Percentiles rank a stretch among this genome's conserved stretches.
Evolutionary conservation across 2,888 invertebrate species (phyloP).

Genomic region (Tenthredo amoena): DNA sequence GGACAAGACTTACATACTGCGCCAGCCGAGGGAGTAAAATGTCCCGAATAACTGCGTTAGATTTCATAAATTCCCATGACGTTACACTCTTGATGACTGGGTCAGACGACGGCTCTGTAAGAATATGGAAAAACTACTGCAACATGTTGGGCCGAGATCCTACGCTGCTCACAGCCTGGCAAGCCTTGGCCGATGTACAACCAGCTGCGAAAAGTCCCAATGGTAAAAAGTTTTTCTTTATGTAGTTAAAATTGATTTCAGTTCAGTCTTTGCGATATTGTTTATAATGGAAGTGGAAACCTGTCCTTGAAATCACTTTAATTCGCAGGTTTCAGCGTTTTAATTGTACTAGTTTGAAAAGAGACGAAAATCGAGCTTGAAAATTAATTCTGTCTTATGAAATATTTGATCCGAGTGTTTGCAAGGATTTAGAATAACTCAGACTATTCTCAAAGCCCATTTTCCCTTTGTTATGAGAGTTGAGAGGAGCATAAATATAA

Average conservation of each 20-base stretch:
- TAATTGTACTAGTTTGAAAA: neutral
- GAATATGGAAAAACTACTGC: conserved; percentile 82
- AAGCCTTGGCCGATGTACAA: conserved; percentile 86
- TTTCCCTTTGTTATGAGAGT: neutral
- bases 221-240: conserved; percentile 65
- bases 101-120: conserved; percentile 88
- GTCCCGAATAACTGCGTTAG: conserved; percentile 89
- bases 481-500: neutral
- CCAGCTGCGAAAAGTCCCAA: conserved; percentile 77
- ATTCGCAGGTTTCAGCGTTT: neutral
- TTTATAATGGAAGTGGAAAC: neutral
- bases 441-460: neutral
- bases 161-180: conserved; percentile 88
- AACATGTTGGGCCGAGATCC: conserved; percentile 74
- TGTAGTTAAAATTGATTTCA: conserved; percentile 1
- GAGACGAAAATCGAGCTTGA: neutral
- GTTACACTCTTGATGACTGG: conserved; percentile 87
- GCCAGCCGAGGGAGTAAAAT: conserved; percentile 78
- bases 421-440: neutral
- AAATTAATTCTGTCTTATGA: neutral
- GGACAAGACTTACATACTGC: conserved; percentile 84
- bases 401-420: neutral
- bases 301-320: neutral
- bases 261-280: neutral
- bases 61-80: conserved; percentile 94